These are phyloP conservation scores for Candoia aspera DNA, from an alignment of 2,113 vertebrate species.

Conservation along the genomic window DNA sequence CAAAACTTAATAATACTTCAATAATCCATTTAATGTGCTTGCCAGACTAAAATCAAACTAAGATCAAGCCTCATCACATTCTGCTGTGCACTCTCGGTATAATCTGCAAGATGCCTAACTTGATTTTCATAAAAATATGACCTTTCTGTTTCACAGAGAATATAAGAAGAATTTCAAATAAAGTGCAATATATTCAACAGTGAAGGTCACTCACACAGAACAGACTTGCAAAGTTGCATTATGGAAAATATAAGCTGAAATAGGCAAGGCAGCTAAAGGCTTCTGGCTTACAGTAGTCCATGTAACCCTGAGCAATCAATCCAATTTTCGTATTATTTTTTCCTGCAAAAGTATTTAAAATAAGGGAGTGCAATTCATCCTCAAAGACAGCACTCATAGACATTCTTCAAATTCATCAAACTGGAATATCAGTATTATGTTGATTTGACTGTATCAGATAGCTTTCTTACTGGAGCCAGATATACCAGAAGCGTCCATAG, in stretches of 20 bases:
- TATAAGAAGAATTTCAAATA: not conserved
- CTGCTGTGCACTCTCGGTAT: not conserved
- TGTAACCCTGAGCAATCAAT: not conserved
- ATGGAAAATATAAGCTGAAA: not conserved
- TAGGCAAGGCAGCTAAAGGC: not conserved
- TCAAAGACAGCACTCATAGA: constrained; percentile 46
- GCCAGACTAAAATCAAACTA: not conserved
- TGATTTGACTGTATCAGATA: not conserved
- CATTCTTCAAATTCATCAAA: constrained; percentile 30
- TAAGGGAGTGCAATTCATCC: constrained; percentile 39
- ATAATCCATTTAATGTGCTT: not conserved
- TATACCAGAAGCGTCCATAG: constrained; percentile 31
- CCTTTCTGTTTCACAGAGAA: not conserved
- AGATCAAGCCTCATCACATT: not conserved
- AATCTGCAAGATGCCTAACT: not conserved
- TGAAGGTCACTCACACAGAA: not conserved
- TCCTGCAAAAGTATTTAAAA: constrained; percentile 23
- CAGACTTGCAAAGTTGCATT: not conserved
- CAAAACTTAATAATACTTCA: not conserved
- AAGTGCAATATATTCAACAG: not conserved
- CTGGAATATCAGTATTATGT: constrained; percentile 8
- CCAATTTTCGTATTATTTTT: not conserved
- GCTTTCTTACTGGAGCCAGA: not conserved
- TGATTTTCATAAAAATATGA: constrained; percentile 3
- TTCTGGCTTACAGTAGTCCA: not conserved